A percentile compares a stretch with the other conserved stretches of the same genome.
These are phyloP conservation scores for Lithophane ornitopus DNA, from an alignment of 2,888 invertebrate species.

Conservation along the genomic window DNA sequence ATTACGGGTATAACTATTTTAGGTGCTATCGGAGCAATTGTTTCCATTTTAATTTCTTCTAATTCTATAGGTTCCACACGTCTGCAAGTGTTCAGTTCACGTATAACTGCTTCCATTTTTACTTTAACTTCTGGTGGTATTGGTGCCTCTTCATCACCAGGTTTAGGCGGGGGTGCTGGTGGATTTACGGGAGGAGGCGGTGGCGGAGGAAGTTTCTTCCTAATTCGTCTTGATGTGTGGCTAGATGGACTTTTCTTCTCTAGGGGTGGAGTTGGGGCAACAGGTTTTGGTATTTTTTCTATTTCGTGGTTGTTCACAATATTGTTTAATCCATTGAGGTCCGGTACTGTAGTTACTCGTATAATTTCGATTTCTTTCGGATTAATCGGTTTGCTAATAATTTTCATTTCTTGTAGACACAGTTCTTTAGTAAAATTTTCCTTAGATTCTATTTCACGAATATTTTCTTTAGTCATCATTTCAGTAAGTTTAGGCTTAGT, in stretches of 20 bases:
- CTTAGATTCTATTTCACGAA: slow-evolving; percentile 46
- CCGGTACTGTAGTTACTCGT: slow-evolving; percentile 54
- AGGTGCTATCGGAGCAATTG: slow-evolving; percentile 78
- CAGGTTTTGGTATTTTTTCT: slow-evolving; percentile 51
- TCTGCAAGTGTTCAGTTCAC: slow-evolving; percentile 87
- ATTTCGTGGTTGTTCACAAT: slow-evolving; percentile 39
- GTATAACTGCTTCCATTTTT: slow-evolving; percentile 92
- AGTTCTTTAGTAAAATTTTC: slow-evolving; percentile 60
- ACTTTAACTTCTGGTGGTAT: slow-evolving; percentile 90
- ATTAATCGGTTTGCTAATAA: slow-evolving; percentile 57
- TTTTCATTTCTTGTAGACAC: slow-evolving; percentile 55
- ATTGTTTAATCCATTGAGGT: slow-evolving; percentile 53
- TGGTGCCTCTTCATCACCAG: slow-evolving; percentile 77
- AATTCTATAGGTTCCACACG: slow-evolving; percentile 80
- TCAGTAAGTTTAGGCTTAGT: slow-evolving; percentile 52
- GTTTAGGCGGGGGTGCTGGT: slow-evolving; percentile 59
- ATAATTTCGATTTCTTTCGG: slow-evolving; percentile 64
- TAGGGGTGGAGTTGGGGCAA: slow-evolving; percentile 63
- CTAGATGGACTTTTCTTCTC: slow-evolving; percentile 79
- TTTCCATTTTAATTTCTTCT: slow-evolving; percentile 79
- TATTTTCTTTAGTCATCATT: slow-evolving; percentile 50
- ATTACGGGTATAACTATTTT: slow-evolving; percentile 86
- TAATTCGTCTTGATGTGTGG: slow-evolving; percentile 80
- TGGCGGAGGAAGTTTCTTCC: slow-evolving; percentile 86
- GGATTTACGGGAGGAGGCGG: slow-evolving; percentile 82